Percentiles rank a stretch among this genome's conserved stretches.
Evolutionary conservation across 1,140 invertebrate genomes (phyloP).

Genomic region (Drosophila albomicans): DNA sequence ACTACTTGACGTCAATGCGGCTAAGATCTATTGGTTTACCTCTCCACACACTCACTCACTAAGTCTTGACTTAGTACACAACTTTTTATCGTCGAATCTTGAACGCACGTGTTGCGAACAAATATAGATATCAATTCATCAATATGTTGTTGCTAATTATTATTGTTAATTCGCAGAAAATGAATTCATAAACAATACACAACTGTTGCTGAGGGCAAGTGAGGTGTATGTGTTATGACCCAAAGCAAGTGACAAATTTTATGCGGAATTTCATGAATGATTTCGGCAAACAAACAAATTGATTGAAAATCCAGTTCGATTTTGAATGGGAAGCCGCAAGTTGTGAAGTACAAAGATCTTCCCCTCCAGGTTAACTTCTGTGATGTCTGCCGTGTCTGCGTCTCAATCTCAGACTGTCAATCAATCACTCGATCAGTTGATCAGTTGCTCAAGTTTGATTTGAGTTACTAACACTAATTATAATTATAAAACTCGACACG

Average conservation of each 20-base stretch:
- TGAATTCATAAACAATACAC: conserved; percentile 63
- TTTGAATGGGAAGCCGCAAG: background rate
- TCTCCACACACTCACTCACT: background rate
- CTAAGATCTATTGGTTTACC: background rate
- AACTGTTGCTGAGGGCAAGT: conserved; percentile 17
- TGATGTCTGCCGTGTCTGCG: background rate
- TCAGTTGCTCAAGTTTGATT: conserved; percentile 7
- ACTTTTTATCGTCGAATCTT: conserved; percentile 1
- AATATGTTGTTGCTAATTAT: conserved; percentile 48
- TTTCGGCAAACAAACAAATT: conserved; percentile 37
- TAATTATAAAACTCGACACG: conserved; percentile 48
- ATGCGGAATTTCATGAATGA: conserved; percentile 34
- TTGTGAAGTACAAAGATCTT: conserved; percentile 6
- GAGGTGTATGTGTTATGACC: background rate
- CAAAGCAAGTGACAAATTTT: conserved; percentile 32
- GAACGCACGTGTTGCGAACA: conserved; percentile 13
- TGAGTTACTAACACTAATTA: conserved; percentile 9
- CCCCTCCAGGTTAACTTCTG: background rate
- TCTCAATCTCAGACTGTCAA: conserved; percentile 8
- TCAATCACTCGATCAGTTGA: conserved; percentile 4
- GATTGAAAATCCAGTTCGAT: background rate
- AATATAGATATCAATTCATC: conserved; percentile 13
- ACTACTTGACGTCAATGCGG: conserved; percentile 32
- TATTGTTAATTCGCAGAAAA: conserved; percentile 54
- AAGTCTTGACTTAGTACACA: background rate